phyloP scores from a whole-genome alignment of 2,888 invertebrate genomes.

The Parnassius glacialis region DNA sequence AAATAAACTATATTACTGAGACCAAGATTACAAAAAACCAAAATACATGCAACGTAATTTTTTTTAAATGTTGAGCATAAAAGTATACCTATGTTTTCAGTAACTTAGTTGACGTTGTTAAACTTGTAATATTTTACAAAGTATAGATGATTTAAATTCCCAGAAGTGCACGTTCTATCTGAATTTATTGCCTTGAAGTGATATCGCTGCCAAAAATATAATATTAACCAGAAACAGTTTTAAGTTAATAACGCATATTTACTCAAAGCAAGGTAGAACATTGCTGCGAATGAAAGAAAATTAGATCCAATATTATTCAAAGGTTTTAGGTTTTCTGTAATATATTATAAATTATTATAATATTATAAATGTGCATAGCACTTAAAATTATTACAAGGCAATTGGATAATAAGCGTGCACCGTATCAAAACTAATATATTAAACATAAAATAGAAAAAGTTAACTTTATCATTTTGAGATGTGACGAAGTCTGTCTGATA shows the following conservation, averaged over 20 bases:
- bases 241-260: neutral
- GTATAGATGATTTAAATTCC: constrained; percentile 24
- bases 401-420: neutral
- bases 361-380: too few relatives aligned
- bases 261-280: too few relatives aligned
- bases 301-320: too few relatives aligned
- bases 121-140: constrained; percentile 21
- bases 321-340: too few relatives aligned
- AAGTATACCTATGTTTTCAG: neutral
- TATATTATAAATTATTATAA: too few relatives aligned
- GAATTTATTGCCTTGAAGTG: constrained; percentile 23
- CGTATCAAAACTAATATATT: constrained; percentile 6
- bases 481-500: constrained; percentile 69
- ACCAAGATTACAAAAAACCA: too few relatives aligned
- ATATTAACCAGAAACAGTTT: neutral
- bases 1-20: too few relatives aligned
- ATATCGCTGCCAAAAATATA: constrained; percentile 22
- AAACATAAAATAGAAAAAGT: constrained; percentile 22
- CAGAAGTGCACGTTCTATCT: constrained; percentile 21
- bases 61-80: too few relatives aligned
- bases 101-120: constrained; percentile 19
- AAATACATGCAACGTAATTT: too few relatives aligned
- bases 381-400: too few relatives aligned
- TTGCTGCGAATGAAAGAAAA: too few relatives aligned
- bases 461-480: constrained; percentile 48